Base-by-base conservation (phyloP, 2,888 invertebrate species). In the Halictus ligatus region DNA sequence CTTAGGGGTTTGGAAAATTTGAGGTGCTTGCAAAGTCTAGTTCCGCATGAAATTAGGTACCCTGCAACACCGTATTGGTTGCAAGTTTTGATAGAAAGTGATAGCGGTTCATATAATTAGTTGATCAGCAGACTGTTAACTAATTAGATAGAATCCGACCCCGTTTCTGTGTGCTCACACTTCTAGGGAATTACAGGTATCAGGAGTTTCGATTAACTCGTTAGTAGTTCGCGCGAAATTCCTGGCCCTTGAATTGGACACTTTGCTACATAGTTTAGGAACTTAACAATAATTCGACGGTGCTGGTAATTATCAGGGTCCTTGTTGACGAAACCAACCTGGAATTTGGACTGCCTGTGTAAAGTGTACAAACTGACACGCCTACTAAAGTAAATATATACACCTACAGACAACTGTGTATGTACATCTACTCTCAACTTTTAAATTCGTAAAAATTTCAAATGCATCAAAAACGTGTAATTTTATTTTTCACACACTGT, bases 171-270 rank as follows among this genome's bases (percentile, higher is more conserved):
- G 18, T 18, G 18, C 15, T 67, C 29, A 35, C 64, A 69, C 40
- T 18, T 69, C 69, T 35, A 35, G 5, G 25, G 50, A 69, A 35
- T 48, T 18, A 78, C 40, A 40, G 35, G 77, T 40, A 50, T 21
- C 18, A 50, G 40, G 40, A 78, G 69, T 78, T 50, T 25, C 10
- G 50, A 35, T 54, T 78, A 78, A 69, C 78, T 78, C 40, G 78
- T 78, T 78, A 78, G 69, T 78, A 69, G 25, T 69, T 69, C 3
- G 18, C 50, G 15, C n/a, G 10, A 50, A n/a, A 69, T 21, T 43
- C 69, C 48, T 71, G 25, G 35, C 40, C 69, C 69, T 69, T 40
- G 25, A 50, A 78, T 69, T 48, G 18, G 6, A 50, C 18, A 35
- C n/a, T 40, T 40, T 8, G 50, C 4, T 54, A 40, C 10, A 54